Evolutionary conservation across 2,113 vertebrate species (phyloP), one percentile per base, ranked within the genome.

Genomic region (Oceanodroma tethys): DNA sequence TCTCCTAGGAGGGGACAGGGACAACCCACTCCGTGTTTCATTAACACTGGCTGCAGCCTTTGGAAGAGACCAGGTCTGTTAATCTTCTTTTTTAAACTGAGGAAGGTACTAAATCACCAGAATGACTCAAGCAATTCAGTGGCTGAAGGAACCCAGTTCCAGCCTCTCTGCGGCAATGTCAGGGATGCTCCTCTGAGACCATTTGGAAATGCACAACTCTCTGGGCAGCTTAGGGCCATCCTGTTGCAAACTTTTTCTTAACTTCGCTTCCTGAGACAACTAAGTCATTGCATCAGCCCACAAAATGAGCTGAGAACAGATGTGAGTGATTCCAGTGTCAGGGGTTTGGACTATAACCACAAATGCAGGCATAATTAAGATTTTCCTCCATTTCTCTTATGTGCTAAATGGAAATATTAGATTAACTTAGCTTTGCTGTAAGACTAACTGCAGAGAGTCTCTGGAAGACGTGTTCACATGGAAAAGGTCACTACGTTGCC

Each of bases 341-440:
- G 30, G 45, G 30, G 20, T 30, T 52, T 95, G 79, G 90, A 73
- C 81, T 66, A 17, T 36, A 86, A 94, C 52, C 76, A 79, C 91
- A 95, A 81, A 81, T n/a, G 48, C 76, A 93, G 36, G 68, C 52
- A 48, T 79, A 96, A 95, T 96, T 97, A 82, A 95, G 89, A 91
- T 95, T 97, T 97, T 91, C 89, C 81, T 94, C 84, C 60, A 93
- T 91, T 94, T 92, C 81, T 93, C 74, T 66, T 67, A 85, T 16
- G 47, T 86, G 78, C 71, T 80, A 91, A 90, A 94, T 97, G 74
- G 88, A 95, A 96, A 97, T 86, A 96, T 50, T 82, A 76, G 67
- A 93, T 90, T 90, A 92, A 90, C 63, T 91, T 87, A 85, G 59
- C 59, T 93, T 42, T 71, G 79, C 66, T 83, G 50, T 47, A 63